Percentiles rank a stretch among this genome's conserved stretches.
Conservation (phyloP, 2,797 vertebrate genomes). For the Novumbra hubbsi region DNA sequence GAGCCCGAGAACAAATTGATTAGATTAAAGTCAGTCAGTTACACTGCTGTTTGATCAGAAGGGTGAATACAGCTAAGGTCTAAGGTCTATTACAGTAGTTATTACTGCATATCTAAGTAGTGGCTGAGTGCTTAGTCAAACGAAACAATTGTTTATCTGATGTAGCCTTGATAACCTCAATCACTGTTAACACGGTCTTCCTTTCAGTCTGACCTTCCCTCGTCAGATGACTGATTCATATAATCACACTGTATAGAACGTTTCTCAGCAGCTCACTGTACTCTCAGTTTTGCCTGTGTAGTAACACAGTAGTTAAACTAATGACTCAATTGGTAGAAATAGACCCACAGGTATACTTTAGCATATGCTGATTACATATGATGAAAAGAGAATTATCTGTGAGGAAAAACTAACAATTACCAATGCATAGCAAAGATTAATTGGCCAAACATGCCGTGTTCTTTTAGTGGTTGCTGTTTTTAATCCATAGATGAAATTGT, state of each 20-base stretch:
- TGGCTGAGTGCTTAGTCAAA: conserved; percentile 39
- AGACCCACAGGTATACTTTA: neutral
- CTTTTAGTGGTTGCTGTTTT: conserved; percentile 6
- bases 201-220: conserved; percentile 22
- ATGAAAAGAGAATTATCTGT: neutral
- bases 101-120: conserved; percentile 45
- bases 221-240: conserved; percentile 43
- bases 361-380: neutral
- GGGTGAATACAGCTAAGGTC: conserved; percentile 3
- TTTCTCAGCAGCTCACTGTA: neutral
- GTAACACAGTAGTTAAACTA: neutral
- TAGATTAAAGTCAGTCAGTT: conserved; percentile 31
- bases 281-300: neutral
- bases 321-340: neutral
- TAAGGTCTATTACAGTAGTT: conserved; percentile 12
- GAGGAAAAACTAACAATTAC: neutral
- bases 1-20: conserved; percentile 29
- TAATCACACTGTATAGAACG: conserved; percentile 37
- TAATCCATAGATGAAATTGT: conserved; percentile 37
- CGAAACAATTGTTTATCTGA: conserved; percentile 50
- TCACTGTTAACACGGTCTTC: conserved; percentile 52
- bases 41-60: conserved; percentile 32
- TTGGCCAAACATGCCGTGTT: neutral
- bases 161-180: conserved; percentile 59
- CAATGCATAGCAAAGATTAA: neutral